Percentiles rank a stretch among this genome's conserved stretches.
These are phyloP conservation scores for Cremastobaeus sp. DNA, from an alignment of 2,888 invertebrate genomes.

Conservation along the genomic window DNA sequence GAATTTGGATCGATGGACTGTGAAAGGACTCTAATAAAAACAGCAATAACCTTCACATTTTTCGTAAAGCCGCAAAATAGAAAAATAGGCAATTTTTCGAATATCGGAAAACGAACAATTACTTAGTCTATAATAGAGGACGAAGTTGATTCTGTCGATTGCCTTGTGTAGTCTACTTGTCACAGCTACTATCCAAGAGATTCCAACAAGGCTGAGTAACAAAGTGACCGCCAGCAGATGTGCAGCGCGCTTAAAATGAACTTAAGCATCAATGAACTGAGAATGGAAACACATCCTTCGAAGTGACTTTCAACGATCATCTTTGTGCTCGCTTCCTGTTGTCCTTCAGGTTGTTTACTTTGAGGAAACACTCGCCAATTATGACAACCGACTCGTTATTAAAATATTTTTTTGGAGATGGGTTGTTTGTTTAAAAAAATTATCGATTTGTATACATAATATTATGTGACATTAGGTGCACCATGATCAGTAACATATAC, in stretches of 20 bases:
- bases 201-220: conserved; percentile 61
- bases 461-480: too few species aligned
- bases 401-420: too few species aligned
- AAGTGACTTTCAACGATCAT: conserved; percentile 71
- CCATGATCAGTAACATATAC: too few species aligned
- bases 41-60: conserved; percentile 72
- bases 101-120: conserved; percentile 72
- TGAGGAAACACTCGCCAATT: background rate
- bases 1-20: conserved; percentile 50
- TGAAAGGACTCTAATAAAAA: conserved; percentile 71
- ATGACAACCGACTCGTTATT: too few species aligned
- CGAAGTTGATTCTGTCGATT: conserved; percentile 68
- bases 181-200: conserved; percentile 57
- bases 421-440: too few species aligned
- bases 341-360: conserved; percentile 1
- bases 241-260: conserved; percentile 74
- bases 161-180: conserved; percentile 62
- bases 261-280: conserved; percentile 75
- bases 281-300: conserved; percentile 69
- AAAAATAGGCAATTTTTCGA: conserved; percentile 68
- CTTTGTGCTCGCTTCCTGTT: conserved; percentile 35
- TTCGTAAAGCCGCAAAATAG: conserved; percentile 71
- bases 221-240: conserved; percentile 71
- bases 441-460: too few species aligned
- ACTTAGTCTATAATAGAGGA: conserved; percentile 74